phyloP scores from a whole-genome alignment of 2,797 vertebrate species.

The Melanogrammus aeglefinus region DNA sequence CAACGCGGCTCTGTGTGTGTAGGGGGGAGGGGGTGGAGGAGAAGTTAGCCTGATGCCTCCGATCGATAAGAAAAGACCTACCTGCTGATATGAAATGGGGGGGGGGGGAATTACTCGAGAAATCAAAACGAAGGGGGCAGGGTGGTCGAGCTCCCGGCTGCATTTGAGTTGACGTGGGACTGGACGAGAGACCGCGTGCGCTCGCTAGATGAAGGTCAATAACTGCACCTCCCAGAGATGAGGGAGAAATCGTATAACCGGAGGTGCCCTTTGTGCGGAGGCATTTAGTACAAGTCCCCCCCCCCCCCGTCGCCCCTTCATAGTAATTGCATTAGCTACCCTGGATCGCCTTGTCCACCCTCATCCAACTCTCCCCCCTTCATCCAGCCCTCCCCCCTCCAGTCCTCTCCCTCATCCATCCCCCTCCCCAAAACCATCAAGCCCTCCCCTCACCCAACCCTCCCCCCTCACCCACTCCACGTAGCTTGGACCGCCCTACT shows the following conservation, averaged over 20 bases:
- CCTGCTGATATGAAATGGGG: constrained; percentile 62
- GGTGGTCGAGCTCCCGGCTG: constrained; percentile 58
- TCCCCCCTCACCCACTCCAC: constrained; percentile 17
- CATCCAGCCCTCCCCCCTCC: constrained; percentile 17
- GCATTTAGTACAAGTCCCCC: constrained; percentile 61
- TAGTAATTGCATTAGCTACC: constrained; percentile 68
- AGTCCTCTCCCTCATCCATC: constrained; percentile 39
- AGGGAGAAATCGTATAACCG: constrained; percentile 68
- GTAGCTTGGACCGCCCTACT: constrained; percentile 31
- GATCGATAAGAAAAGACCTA: constrained; percentile 69
- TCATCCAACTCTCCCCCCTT: not conserved
- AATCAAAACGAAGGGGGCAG: constrained; percentile 49
- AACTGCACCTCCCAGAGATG: constrained; percentile 65
- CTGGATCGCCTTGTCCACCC: constrained; percentile 47
- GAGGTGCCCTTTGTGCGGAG: constrained; percentile 65
- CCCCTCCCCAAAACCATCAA: constrained; percentile 35
- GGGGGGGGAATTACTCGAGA: constrained; percentile 28
- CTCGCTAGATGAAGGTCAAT: constrained; percentile 75
- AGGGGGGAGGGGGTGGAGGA: not conserved
- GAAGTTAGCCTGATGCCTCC: constrained; percentile 54
- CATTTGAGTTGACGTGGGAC: constrained; percentile 78
- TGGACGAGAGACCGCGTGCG: constrained; percentile 73
- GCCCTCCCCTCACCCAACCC: constrained; percentile 40
- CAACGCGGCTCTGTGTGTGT: constrained; percentile 3
- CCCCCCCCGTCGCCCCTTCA: constrained; percentile 24